phyloP scores from a whole-genome alignment of 2,113 vertebrate species.

The Heloderma charlesbogerti region DNA sequence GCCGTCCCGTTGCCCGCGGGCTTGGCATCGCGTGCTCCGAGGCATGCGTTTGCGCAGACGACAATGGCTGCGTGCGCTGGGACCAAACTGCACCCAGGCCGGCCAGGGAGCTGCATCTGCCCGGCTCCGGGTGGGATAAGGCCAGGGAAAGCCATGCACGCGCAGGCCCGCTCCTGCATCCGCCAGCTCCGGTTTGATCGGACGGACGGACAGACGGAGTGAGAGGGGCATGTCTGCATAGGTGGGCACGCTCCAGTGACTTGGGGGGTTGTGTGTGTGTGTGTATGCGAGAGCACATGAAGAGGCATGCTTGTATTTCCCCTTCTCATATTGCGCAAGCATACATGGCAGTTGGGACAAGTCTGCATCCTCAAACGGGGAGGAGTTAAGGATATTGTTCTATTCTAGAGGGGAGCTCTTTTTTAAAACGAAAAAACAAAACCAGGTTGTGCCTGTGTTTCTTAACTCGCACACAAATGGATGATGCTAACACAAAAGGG shows the following conservation, averaged over 20 bases:
- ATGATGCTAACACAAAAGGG: constrained; percentile 12
- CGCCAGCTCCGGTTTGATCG: neutral
- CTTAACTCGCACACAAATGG: constrained; percentile 15
- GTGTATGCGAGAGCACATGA: neutral
- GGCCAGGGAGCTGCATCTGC: neutral
- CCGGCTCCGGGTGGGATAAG: neutral
- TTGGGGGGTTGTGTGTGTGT: neutral
- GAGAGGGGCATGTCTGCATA: neutral
- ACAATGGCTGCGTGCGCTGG: constrained; percentile 2
- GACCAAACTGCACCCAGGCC: neutral
- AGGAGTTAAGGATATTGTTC: neutral
- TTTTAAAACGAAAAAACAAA: too few relatives aligned
- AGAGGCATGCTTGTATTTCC: neutral
- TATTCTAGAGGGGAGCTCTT: neutral
- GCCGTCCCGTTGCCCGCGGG: constrained; percentile 24
- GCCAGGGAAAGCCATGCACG: neutral
- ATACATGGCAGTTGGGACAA: neutral
- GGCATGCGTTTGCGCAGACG: neutral
- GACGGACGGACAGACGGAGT: too few relatives aligned
- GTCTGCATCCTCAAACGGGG: neutral
- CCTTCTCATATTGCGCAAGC: neutral
- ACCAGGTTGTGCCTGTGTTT: constrained; percentile 11
- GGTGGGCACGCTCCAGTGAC: neutral
- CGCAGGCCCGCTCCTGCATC: neutral
- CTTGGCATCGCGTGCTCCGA: neutral